Conservation (phyloP, 2,888 invertebrate genomes). For the Catocala sponsa region DNA sequence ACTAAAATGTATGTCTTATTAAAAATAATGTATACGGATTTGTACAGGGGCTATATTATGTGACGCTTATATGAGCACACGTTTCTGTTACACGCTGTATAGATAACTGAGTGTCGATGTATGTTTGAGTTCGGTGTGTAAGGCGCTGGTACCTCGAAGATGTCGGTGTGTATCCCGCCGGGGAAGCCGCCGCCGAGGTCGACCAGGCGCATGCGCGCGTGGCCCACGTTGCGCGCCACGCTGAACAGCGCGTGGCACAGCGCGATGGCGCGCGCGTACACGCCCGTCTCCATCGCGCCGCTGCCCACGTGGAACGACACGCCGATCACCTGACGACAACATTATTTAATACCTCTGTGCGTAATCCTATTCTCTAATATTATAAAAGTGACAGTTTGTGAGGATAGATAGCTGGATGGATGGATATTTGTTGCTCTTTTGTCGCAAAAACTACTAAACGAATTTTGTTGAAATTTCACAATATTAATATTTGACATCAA, state of each 20-base stretch:
- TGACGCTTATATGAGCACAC: too few relatives aligned
- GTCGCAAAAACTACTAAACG: too few relatives aligned
- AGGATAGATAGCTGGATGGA: too few relatives aligned
- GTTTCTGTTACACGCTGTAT: neutral
- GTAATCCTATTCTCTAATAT: too few relatives aligned
- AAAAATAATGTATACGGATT: too few relatives aligned
- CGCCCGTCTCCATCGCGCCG: conserved; percentile 94
- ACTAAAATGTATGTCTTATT: too few relatives aligned
- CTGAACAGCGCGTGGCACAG: conserved; percentile 92
- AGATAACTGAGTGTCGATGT: neutral
- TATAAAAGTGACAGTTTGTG: too few relatives aligned
- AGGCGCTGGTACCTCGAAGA: conserved; percentile 88
- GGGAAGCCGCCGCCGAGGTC: conserved; percentile 98
- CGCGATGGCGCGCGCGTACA: conserved; percentile 93
- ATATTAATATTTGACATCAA: too few relatives aligned
- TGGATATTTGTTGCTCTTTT: too few relatives aligned
- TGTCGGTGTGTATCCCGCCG: conserved; percentile 90
- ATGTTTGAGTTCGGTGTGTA: too few relatives aligned
- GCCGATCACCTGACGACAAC: conserved; percentile 88
- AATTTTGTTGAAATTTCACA: too few relatives aligned
- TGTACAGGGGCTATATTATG: too few relatives aligned
- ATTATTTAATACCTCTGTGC: neutral
- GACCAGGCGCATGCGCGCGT: conserved; percentile 91
- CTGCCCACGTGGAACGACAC: conserved; percentile 98
- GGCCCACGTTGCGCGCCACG: conserved; percentile 91